These are phyloP conservation scores for Formica selysi DNA, from an alignment of 1,140 invertebrate genomes.

Conservation along the genomic window DNA sequence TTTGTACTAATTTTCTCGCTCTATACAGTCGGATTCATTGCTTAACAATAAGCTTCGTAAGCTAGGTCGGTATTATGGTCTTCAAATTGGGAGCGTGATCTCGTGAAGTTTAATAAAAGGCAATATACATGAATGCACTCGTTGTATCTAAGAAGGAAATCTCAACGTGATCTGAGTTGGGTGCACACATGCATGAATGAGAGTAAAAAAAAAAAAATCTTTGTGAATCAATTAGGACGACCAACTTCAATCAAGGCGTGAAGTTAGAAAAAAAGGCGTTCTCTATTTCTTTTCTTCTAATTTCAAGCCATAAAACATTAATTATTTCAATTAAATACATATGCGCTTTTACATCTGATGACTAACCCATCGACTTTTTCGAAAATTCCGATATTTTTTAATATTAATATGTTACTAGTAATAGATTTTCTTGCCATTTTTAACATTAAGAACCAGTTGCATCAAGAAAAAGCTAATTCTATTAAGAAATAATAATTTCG, in stretches of 20 bases:
- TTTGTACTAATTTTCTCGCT: constrained; percentile 55
- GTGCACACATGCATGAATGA: constrained; percentile 83
- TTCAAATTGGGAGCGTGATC: constrained; percentile 10
- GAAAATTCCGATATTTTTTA: constrained; percentile 5
- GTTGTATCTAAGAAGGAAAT: constrained; percentile 38
- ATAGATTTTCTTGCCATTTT: background rate
- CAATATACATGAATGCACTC: constrained; percentile 28
- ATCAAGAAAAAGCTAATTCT: background rate
- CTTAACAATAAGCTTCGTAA: constrained; percentile 22
- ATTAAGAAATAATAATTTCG: background rate
- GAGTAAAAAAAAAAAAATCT: constrained; percentile 77
- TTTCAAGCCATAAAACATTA: constrained; percentile 6
- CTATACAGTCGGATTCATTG: background rate
- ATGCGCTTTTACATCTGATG: constrained; percentile 9
- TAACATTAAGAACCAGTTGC: constrained; percentile 26
- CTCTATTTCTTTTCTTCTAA: background rate
- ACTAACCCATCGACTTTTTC: constrained; percentile 13
- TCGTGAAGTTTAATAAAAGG: constrained; percentile 1
- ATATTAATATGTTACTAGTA: background rate
- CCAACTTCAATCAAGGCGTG: background rate
- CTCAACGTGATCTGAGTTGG: constrained; percentile 80
- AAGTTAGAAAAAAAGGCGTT: background rate
- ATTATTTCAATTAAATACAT: background rate
- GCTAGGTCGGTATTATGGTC: background rate
- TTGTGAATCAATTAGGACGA: constrained; percentile 81